These are phyloP conservation scores for Spilosoma lubricipeda DNA, from an alignment of 2,888 invertebrate genomes.

Conservation along the genomic window DNA sequence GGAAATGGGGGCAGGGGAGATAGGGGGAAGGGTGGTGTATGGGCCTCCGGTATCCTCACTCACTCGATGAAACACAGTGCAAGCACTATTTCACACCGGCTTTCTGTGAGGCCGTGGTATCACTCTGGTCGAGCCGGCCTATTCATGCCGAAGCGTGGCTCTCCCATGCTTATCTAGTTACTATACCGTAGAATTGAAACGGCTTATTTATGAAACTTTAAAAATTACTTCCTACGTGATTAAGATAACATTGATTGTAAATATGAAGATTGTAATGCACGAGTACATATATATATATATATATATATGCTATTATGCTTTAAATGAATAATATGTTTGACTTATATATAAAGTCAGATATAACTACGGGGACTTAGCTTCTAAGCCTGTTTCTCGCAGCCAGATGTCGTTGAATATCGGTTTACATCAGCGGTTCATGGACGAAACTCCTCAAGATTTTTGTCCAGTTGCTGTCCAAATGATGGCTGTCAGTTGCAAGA, in stretches of 20 bases:
- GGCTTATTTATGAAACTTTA: neutral
- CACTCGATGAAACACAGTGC: no score
- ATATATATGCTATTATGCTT: neutral
- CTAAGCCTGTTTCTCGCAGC: neutral
- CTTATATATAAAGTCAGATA: neutral
- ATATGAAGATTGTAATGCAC: neutral
- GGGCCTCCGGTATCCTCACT: no score
- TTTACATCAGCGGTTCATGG: slow-evolving; percentile 17
- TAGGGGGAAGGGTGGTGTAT: no score
- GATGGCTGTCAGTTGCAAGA: slow-evolving; percentile 22
- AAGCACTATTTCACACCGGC: no score
- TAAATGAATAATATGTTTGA: neutral
- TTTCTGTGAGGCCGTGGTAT: no score
- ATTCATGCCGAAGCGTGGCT: no score
- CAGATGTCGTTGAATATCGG: neutral
- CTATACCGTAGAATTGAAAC: neutral
- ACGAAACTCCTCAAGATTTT: slow-evolving; percentile 31
- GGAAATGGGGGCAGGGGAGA: no score
- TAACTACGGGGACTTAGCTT: neutral
- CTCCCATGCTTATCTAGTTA: no score
- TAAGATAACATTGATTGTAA: neutral
- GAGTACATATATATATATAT: neutral
- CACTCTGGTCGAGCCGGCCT: no score
- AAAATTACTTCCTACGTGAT: neutral
- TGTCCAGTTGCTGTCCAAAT: slow-evolving; percentile 22